These are phyloP conservation scores for Melanostoma mellinum DNA, from an alignment of 2,888 invertebrate genomes.

Conservation along the genomic window DNA sequence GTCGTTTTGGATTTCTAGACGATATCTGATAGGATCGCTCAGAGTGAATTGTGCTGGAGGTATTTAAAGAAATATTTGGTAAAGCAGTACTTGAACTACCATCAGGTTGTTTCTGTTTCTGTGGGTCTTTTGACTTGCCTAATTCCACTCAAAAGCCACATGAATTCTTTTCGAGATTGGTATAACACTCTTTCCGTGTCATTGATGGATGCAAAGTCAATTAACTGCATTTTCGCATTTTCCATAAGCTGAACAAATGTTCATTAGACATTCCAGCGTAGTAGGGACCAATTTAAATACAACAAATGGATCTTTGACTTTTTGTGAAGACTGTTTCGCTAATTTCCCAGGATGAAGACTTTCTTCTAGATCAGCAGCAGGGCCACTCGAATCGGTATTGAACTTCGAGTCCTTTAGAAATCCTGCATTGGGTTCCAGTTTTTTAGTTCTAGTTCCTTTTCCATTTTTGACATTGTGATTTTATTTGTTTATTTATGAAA, in stretches of 20 bases:
- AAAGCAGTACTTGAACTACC: slow-evolving; percentile 3
- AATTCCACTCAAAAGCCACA: slow-evolving; percentile 73
- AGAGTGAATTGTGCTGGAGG: slow-evolving; percentile 72
- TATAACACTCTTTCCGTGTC: slow-evolving; percentile 75
- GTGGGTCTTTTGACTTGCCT: slow-evolving; percentile 49
- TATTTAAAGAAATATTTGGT: slow-evolving; percentile 16
- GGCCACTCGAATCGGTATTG: slow-evolving; percentile 75
- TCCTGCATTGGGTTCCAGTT: slow-evolving; percentile 76
- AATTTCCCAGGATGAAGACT: slow-evolving; percentile 71
- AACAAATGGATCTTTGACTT: slow-evolving; percentile 61
- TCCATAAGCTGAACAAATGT: slow-evolving; percentile 72
- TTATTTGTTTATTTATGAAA: slow-evolving; percentile 35
- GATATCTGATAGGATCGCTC: slow-evolving; percentile 74
- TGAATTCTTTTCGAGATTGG: slow-evolving; percentile 73
- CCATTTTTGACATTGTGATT: slow-evolving; percentile 41
- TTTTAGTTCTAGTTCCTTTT: slow-evolving; percentile 59
- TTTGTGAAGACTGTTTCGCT: slow-evolving; percentile 31
- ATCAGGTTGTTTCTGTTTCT: slow-evolving; percentile 8
- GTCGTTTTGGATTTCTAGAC: slow-evolving; percentile 73
- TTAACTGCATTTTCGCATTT: slow-evolving; percentile 25
- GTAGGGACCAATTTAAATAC: slow-evolving; percentile 72
- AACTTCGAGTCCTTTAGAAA: slow-evolving; percentile 74
- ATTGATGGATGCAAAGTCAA: slow-evolving; percentile 49
- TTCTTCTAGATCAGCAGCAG: slow-evolving; percentile 74
- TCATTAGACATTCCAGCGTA: slow-evolving; percentile 69